Evolutionary conservation across 2,113 vertebrate genomes (phyloP), one percentile per base, ranked within the genome.

Genomic region (Nyctibius bracteatus): DNA sequence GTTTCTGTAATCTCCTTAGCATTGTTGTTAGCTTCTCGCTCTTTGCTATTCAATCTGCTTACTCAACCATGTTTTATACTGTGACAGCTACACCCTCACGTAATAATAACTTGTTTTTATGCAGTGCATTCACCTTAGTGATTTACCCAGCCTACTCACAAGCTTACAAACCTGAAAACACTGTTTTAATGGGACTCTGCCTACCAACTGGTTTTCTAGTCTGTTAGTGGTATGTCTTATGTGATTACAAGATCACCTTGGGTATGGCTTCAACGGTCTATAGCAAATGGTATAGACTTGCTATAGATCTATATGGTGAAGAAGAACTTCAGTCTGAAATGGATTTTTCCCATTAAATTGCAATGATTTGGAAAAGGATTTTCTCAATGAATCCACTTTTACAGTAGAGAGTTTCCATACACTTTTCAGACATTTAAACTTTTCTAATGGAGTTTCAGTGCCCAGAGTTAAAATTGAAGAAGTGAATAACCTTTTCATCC

Each of bases 21-120:
- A 25, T 74, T 95, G 49, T 39, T 82, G 67, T 47, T 86, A 75
- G 54, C 61, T 59, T 81, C 86, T 86, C 3, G 6, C 41, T 89
- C 88, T 61, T 91, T 72, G 47, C 81, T 59, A 14, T 66, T 91
- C 9, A 3, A 10, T 82, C 82, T 92, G 58, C 87, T 97, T 97
- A 70, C 84, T 97, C 95, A 94, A 77, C 43, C 58, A 31, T 61
- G 90, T 93, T 83, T 96, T 96, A 92, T 95, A 94, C 74, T 81
- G 62, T 70, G 71, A 83, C 73, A 95, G 86, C 92, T 92, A 96
- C 94, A 95, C 95, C 96, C 94, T 96, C 87, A 77, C 6, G 0
- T 95, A 93, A 93, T 90, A 90, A 95, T 13, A 59, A 83, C 75
- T 81, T 89, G 90, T 67, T 95, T 71, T 91, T 73, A n/a, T 61